Evolutionary conservation across 2,113 vertebrate genomes (phyloP).

Genomic region (Vombatus ursinus): DNA sequence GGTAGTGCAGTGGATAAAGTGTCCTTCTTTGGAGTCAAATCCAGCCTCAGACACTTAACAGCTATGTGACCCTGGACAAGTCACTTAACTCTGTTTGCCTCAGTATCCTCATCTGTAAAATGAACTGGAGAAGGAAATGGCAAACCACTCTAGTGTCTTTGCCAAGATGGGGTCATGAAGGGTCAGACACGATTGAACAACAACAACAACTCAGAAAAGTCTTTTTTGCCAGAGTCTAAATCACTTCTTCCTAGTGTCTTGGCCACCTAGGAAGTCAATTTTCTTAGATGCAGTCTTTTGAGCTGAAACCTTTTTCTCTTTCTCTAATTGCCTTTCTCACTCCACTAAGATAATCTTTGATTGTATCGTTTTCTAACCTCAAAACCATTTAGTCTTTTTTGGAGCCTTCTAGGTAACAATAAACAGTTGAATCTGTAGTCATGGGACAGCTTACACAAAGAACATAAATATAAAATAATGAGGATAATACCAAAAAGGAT

Average conservation of each 20-base stretch:
- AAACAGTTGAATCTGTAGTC: not conserved
- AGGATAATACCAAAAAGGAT: not conserved
- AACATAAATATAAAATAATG: not conserved
- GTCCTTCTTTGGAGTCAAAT: too few relatives aligned
- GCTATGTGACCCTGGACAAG: too few relatives aligned
- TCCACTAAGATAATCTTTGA: not conserved
- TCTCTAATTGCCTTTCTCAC: not conserved
- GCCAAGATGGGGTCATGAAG: too few relatives aligned
- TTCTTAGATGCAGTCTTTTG: not conserved
- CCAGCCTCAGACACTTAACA: too few relatives aligned
- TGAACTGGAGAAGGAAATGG: too few relatives aligned
- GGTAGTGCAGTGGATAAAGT: too few relatives aligned
- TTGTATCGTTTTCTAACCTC: not conserved
- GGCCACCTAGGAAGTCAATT: not conserved
- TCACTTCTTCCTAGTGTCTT: not conserved
- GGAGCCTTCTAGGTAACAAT: not conserved
- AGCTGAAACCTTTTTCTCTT: not conserved
- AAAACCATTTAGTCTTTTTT: not conserved
- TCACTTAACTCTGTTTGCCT: too few relatives aligned
- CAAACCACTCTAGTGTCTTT: too few relatives aligned
- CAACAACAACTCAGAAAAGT: not conserved
- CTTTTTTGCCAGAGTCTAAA: not conserved
- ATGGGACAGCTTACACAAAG: not conserved
- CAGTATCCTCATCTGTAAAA: too few relatives aligned
- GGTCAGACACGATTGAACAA: too few relatives aligned